Percentiles rank a stretch among this genome's conserved stretches.
These are phyloP conservation scores for Amblyjoppa fuscipennis DNA, from an alignment of 2,888 invertebrate genomes.

Conservation along the genomic window DNA sequence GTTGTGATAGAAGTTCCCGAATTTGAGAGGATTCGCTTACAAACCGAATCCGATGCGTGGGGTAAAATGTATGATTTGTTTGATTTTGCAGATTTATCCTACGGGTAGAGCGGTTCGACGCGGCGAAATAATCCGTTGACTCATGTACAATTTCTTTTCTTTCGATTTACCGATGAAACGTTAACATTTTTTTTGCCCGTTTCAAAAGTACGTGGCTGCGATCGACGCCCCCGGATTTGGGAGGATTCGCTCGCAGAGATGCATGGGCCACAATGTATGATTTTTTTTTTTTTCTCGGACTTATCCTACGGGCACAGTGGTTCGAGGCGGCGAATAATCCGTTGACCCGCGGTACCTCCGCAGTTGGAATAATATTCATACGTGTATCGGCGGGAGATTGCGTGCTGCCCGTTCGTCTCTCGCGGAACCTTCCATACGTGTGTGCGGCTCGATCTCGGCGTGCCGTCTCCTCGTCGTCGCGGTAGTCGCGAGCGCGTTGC, in stretches of 20 bases:
- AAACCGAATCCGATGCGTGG: not conserved
- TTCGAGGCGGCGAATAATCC: conserved; percentile 27
- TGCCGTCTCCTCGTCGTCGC: conserved; percentile 5
- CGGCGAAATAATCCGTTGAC: conserved; percentile 41
- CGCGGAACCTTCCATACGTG: not conserved
- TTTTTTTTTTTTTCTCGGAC: not conserved
- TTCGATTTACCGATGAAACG: not conserved
- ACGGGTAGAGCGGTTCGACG: not conserved
- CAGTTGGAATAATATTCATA: conserved; percentile 48
- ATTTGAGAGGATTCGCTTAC: not conserved
- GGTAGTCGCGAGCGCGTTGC: conserved; percentile 24
- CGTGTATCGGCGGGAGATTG: conserved; percentile 29
- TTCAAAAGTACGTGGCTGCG: not conserved
- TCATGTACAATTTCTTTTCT: too few relatives aligned
- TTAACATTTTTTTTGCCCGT: not conserved
- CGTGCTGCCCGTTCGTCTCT: conserved; percentile 31
- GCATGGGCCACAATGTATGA: not conserved
- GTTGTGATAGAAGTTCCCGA: not conserved
- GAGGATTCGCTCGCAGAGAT: not conserved
- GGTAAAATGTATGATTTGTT: not conserved
- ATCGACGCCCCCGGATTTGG: not conserved
- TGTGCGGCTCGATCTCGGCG: not conserved
- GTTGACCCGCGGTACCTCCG: conserved; percentile 31
- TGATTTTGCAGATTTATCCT: not conserved
- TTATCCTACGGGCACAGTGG: not conserved